Conservation (phyloP, 2,797 vertebrate species). For the Pachyuromys duprasi region DNA sequence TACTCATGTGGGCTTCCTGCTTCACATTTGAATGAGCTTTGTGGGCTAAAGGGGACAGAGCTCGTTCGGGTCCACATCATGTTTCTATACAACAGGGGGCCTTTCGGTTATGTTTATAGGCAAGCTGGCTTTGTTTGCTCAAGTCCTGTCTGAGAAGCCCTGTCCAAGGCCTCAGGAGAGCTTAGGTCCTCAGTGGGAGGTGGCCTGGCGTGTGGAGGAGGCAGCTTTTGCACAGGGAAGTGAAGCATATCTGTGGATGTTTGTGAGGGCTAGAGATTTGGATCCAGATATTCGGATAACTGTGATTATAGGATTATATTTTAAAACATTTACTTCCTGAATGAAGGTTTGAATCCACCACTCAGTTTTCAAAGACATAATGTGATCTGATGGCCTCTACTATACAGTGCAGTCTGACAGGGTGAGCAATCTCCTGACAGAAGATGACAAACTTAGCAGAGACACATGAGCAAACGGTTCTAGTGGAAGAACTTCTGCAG, state of each 20-base stretch:
- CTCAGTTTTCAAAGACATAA: conserved; percentile 28
- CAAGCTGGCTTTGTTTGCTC: not conserved
- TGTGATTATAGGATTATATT: conserved; percentile 18
- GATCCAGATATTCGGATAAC: not conserved
- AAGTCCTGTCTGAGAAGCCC: not conserved
- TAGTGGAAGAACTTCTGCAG: not conserved
- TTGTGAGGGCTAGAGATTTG: not conserved
- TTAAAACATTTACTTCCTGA: conserved; percentile 44
- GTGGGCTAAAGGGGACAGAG: not conserved
- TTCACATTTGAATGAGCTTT: conserved; percentile 35
- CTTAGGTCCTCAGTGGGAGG: not conserved
- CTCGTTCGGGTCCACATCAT: not conserved
- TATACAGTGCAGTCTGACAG: not conserved
- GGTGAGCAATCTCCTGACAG: conserved; percentile 3
- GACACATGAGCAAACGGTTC: not conserved
- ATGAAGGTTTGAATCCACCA: not conserved
- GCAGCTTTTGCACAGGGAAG: not conserved
- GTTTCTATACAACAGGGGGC: not conserved
- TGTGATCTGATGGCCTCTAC: conserved; percentile 20
- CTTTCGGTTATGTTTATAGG: not conserved
- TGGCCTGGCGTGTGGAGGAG: not conserved
- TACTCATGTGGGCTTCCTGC: conserved; percentile 44
- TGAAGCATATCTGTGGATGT: not conserved
- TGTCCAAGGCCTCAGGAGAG: not conserved
- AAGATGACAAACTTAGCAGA: conserved; percentile 35